Conservation (phyloP, 2,113 vertebrate species). For the Emberiza fucata region DNA sequence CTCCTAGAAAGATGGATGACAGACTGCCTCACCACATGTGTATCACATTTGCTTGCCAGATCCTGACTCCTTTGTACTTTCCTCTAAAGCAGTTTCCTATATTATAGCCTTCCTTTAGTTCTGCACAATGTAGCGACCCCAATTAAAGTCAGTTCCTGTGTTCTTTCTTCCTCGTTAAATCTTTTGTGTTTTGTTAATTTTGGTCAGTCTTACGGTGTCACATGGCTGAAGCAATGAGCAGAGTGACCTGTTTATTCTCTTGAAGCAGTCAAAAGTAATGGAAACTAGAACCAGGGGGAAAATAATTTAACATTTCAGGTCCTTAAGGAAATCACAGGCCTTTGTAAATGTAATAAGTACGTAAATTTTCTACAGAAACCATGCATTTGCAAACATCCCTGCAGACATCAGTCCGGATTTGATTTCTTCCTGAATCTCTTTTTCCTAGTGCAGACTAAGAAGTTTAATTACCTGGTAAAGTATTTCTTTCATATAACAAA, state of each 20-base stretch:
- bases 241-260: conserved; percentile 40
- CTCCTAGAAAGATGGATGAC: conserved; percentile 8
- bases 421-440: neutral
- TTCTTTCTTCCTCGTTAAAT: neutral
- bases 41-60: conserved; percentile 36
- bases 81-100: neutral
- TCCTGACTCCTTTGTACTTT: conserved; percentile 23
- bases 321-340: neutral
- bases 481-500: neutral
- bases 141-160: neutral
- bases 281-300: neutral
- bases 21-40: neutral
- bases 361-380: neutral
- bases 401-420: neutral
- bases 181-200: neutral
- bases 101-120: neutral
- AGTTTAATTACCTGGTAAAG: conserved; percentile 16
- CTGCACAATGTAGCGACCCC: neutral
- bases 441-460: neutral
- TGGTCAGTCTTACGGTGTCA: neutral
- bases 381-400: neutral
- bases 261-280: neutral
- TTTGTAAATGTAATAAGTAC: neutral
- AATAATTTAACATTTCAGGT: neutral
- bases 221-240: neutral